phyloP scores from a whole-genome alignment of 2,888 invertebrate species.

The Shargacucullia verbasci region DNA sequence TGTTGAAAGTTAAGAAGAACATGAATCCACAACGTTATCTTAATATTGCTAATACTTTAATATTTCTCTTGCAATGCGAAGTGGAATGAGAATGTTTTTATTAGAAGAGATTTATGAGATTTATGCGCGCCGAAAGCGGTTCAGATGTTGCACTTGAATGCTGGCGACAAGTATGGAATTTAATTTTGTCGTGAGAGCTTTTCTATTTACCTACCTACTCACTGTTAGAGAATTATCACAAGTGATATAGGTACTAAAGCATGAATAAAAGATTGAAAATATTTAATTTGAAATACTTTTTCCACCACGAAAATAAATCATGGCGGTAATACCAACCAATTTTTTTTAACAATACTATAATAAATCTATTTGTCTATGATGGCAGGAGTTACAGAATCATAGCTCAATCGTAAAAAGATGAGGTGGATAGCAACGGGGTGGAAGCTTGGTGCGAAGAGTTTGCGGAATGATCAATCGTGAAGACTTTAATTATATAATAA shows the following conservation, averaged over 20 bases:
- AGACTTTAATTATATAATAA: too few species aligned
- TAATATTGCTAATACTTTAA: constrained; percentile 55
- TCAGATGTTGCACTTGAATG: constrained; percentile 69
- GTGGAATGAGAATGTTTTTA: constrained; percentile 68
- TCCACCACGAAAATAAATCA: constrained; percentile 1
- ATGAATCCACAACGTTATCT: constrained; percentile 8
- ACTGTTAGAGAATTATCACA: constrained; percentile 35
- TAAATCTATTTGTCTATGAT: too few species aligned
- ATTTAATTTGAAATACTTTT: constrained; percentile 20
- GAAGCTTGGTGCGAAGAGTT: too few species aligned
- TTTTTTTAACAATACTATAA: too few species aligned
- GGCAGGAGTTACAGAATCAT: too few species aligned
- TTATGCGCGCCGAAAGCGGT: constrained; percentile 65
- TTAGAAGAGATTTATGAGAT: constrained; percentile 67
- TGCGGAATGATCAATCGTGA: too few species aligned
- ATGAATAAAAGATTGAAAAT: constrained; percentile 4
- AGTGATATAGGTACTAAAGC: constrained; percentile 21
- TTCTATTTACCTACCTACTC: constrained; percentile 44
- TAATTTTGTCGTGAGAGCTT: constrained; percentile 69
- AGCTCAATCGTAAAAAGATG: too few species aligned
- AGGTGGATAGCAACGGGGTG: too few species aligned
- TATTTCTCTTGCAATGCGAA: constrained; percentile 59
- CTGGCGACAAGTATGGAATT: constrained; percentile 73
- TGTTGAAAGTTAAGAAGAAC: constrained; percentile 15
- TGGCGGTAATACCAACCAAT: too few species aligned